Evolutionary conservation across 2,888 invertebrate genomes (phyloP).

Genomic region (Autographa gamma): DNA sequence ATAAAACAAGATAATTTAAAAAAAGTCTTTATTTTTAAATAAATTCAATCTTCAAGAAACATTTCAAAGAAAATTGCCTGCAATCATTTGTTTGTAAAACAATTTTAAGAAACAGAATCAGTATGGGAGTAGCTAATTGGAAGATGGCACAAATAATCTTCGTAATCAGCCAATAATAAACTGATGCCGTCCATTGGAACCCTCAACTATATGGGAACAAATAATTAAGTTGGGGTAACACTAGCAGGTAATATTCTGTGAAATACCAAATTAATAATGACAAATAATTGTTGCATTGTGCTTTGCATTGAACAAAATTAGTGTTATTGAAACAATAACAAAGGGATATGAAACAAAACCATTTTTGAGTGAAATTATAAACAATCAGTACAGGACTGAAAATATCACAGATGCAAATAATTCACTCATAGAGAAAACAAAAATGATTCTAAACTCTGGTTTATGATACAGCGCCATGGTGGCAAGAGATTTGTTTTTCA

Average conservation of each 20-base stretch:
- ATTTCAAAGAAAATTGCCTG: conserved; percentile 61
- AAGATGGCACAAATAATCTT: conserved; percentile 72
- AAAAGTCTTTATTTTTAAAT: conserved; percentile 69
- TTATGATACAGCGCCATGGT: conserved; percentile 35
- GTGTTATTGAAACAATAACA: conserved; percentile 59
- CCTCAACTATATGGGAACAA: conserved; percentile 81
- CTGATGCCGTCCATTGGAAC: conserved; percentile 48
- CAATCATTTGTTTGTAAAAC: conserved; percentile 33
- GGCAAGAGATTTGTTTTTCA: conserved; percentile 49
- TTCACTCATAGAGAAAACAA: conserved; percentile 62
- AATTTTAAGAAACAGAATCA: conserved; percentile 34
- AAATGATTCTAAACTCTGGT: conserved; percentile 35
- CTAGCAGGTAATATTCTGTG: conserved; percentile 61
- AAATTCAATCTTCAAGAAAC: conserved; percentile 52
- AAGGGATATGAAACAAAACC: conserved; percentile 50
- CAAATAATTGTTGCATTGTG: conserved; percentile 65
- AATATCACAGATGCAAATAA: conserved; percentile 87
- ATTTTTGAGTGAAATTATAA: conserved; percentile 73
- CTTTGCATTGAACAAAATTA: conserved; percentile 62
- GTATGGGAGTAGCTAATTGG: conserved; percentile 48
- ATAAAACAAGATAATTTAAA: conserved; percentile 58
- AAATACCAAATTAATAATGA: conserved; percentile 61
- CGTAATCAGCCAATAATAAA: conserved; percentile 49
- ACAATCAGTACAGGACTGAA: conserved; percentile 82
- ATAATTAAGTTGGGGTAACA: conserved; percentile 76